A percentile compares a stretch with the other conserved stretches of the same genome.
Evolutionary conservation across 2,888 invertebrate species (phyloP).

Genomic region (Drosophila basisetae): DNA sequence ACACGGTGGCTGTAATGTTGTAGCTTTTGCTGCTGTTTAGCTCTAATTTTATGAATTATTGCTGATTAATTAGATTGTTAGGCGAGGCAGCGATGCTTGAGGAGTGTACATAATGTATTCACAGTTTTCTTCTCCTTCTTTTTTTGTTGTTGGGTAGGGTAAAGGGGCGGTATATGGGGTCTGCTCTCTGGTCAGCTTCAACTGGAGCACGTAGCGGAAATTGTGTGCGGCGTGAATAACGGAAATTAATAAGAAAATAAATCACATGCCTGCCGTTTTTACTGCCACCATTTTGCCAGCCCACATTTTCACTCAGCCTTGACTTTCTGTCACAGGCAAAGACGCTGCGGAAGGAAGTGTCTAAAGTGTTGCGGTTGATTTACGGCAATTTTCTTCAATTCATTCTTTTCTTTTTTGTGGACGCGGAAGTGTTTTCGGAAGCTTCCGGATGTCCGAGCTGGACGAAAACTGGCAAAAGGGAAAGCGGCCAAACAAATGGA

Average conservation of each 20-base stretch:
- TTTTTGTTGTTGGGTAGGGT: neutral
- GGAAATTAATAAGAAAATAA: constrained; percentile 76
- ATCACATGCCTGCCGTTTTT: constrained; percentile 64
- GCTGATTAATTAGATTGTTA: constrained; percentile 72
- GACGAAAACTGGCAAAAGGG: constrained; percentile 24
- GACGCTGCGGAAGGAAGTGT: constrained; percentile 62
- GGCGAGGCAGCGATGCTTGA: constrained; percentile 41
- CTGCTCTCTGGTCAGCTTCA: constrained; percentile 44
- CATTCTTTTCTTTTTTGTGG: constrained; percentile 10
- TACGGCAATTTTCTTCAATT: constrained; percentile 47
- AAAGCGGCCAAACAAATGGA: constrained; percentile 5
- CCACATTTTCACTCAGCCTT: constrained; percentile 26
- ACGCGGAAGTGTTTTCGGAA: constrained; percentile 60
- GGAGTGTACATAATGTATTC: constrained; percentile 49
- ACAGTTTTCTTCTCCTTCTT: constrained; percentile 22
- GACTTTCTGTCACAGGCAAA: constrained; percentile 58
- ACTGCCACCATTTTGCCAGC: constrained; percentile 29
- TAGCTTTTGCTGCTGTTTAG: constrained; percentile 39
- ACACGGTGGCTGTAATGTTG: constrained; percentile 9
- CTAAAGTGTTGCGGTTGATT: constrained; percentile 70
- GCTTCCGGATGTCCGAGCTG: constrained; percentile 56
- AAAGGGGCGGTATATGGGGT: neutral
- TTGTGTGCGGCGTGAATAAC: constrained; percentile 69
- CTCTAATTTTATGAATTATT: constrained; percentile 73
- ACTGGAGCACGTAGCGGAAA: constrained; percentile 62